These are phyloP conservation scores for Sebastes wilsoni DNA, from an alignment of 2,797 vertebrate genomes.

Conservation along the genomic window DNA sequence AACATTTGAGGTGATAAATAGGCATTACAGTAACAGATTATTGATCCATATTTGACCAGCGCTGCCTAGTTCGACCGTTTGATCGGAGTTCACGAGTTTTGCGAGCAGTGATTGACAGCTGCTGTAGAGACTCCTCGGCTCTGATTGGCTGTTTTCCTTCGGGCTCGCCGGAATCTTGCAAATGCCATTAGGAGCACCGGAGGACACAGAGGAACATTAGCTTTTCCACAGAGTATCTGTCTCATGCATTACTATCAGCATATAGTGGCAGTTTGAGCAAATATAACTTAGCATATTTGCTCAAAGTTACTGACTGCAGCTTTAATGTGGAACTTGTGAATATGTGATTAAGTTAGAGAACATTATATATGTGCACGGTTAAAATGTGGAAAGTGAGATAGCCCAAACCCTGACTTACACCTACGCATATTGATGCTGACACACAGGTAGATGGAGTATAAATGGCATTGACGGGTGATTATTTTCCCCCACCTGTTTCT, in stretches of 20 bases:
- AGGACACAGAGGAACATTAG: too few species aligned
- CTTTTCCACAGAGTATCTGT: not conserved
- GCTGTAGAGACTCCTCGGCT: not conserved
- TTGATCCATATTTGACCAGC: too few species aligned
- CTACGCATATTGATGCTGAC: conserved; percentile 35
- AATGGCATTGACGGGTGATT: conserved; percentile 55
- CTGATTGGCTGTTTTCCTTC: too few species aligned
- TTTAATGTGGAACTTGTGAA: not conserved
- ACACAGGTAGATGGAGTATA: conserved; percentile 30
- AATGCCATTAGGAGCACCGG: too few species aligned
- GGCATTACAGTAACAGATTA: too few species aligned
- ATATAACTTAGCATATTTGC: not conserved
- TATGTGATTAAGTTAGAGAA: not conserved
- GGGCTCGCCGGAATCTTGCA: too few species aligned
- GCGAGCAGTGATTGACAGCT: too few species aligned
- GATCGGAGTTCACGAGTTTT: not conserved
- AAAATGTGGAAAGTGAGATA: conserved; percentile 59
- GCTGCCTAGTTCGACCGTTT: not conserved
- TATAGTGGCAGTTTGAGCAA: not conserved
- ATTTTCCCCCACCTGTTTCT: conserved; percentile 40
- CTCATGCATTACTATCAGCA: not conserved
- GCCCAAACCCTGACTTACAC: conserved; percentile 53
- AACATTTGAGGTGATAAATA: too few species aligned
- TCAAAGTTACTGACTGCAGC: not conserved
- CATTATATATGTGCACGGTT: not conserved